Evolutionary conservation across 2,797 vertebrate species (phyloP), one percentile per base, ranked within the genome.

Genomic region (Cercopithecus hamlyni): DNA sequence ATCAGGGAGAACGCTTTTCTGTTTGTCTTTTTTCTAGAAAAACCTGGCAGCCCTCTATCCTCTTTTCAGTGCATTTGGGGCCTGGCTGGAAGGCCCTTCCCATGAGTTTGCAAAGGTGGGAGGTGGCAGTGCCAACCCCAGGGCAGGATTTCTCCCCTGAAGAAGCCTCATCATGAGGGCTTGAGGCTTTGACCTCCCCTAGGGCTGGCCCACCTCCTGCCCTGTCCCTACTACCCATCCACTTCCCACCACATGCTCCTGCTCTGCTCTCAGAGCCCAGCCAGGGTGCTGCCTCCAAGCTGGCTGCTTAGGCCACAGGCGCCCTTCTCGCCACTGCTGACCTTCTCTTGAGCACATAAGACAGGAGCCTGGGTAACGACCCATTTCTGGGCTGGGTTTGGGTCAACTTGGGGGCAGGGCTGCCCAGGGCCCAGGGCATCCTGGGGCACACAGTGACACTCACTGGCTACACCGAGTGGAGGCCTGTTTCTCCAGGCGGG

Each of bases 381-480:
- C 30, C 2, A 0, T 4, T 10, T 83, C 10, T 4, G n/a, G 61
- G 19, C 55, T 55, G 61, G n/a, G 8, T 27, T 52, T 33, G 27
- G 20, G 43, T 36, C 39, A 61, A 4, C 45, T 43, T 13, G n/a
- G 82, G 79, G 24, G 39, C 45, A 45, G 75, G 5, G 19, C 7
- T 70, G 50, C 19, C 61, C 13, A 36, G 43, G 39, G 45, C 84
- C 86, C 64, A 19, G 48, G 17, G 10, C n/a, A 33, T 4, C 3
- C 2, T 26, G 0, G 1, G 55, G 50, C 26, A 36, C 1, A 8
- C n/a, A 11, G 20, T 8, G 26, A 17, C 43, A 12, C 48, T 52
- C 27, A 39, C 1, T 20, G n/a, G 24, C 11, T 7, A 30, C 3
- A 0, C 5, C 0, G 10, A 41, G 36, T 2, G 45, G 30, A 22